Evolutionary conservation across 1,140 invertebrate species (phyloP).

Genomic region (Drosophila mauritiana): DNA sequence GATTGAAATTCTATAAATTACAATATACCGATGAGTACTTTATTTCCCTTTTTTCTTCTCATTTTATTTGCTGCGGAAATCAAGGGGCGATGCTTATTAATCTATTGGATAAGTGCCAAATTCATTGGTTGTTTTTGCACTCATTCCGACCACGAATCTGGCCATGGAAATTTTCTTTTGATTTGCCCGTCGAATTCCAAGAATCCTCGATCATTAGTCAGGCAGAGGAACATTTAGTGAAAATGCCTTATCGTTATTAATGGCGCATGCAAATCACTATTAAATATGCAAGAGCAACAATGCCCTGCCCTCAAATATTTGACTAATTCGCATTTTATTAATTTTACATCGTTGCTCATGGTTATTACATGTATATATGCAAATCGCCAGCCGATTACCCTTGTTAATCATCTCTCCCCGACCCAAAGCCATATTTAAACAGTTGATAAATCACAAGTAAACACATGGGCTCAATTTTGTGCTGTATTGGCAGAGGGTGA

Average conservation of each 20-base stretch:
- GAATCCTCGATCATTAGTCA: slow-evolving; percentile 38
- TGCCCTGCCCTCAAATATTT: slow-evolving; percentile 18
- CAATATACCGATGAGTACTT: slow-evolving; percentile 24
- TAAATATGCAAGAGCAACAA: slow-evolving; percentile 12
- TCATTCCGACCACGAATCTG: slow-evolving; percentile 49
- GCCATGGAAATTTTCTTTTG: slow-evolving; percentile 41
- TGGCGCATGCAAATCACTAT: slow-evolving; percentile 22
- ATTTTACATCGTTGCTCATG: slow-evolving; percentile 7
- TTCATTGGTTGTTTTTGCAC: slow-evolving; percentile 24
- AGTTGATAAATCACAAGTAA: slow-evolving; percentile 65
- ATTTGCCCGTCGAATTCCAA: slow-evolving; percentile 35
- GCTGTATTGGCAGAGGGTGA: slow-evolving; percentile 12
- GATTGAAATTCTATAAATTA: slow-evolving; percentile 41
- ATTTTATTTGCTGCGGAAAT: slow-evolving; percentile 45
- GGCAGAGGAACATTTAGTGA: slow-evolving; percentile 7
- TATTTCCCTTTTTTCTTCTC: slow-evolving; percentile 3
- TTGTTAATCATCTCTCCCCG: slow-evolving; percentile 33
- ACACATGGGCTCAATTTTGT: slow-evolving; percentile 43
- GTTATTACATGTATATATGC: slow-evolving; percentile 19
- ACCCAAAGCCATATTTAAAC: slow-evolving; percentile 17
- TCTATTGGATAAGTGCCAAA: slow-evolving; percentile 67
- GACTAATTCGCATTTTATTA: slow-evolving; percentile 22
- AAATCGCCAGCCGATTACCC: slow-evolving; percentile 28
- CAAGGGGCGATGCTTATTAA: slow-evolving; percentile 43
- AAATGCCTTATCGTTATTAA: slow-evolving; percentile 13